phyloP scores from a whole-genome alignment of 2,888 invertebrate species.

The Cheilosia variabilis region DNA sequence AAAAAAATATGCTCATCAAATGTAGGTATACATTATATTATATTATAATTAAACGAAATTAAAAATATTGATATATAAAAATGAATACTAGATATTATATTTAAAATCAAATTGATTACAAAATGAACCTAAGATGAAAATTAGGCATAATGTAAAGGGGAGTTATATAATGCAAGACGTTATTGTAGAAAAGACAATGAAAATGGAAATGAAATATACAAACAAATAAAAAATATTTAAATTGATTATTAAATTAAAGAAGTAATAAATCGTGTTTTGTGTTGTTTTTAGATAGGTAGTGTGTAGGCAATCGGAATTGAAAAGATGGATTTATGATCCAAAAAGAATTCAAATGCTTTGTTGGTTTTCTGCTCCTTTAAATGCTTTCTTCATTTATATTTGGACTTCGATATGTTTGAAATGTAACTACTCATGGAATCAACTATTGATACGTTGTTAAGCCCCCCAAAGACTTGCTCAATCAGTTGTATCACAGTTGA shows the following conservation, averaged over 20 bases:
- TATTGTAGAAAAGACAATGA: slow-evolving; percentile 74
- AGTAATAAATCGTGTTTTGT: slow-evolving; percentile 22
- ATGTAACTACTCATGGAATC: no score
- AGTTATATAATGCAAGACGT: slow-evolving; percentile 52
- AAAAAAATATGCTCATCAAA: slow-evolving; percentile 46
- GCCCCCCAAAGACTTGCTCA: no score
- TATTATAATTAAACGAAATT: slow-evolving; percentile 67
- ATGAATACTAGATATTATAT: slow-evolving; percentile 63
- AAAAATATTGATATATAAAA: slow-evolving; percentile 58
- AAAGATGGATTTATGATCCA: no score
- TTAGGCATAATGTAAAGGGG: slow-evolving; percentile 44
- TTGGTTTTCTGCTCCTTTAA: no score
- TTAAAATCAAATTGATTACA: slow-evolving; percentile 44
- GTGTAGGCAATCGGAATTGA: background rate
- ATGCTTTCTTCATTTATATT: no score
- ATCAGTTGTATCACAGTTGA: no score
- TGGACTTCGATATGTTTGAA: no score
- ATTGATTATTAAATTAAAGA: slow-evolving; percentile 71
- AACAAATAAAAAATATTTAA: slow-evolving; percentile 58
- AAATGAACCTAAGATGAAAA: slow-evolving; percentile 11
- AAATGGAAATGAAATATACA: slow-evolving; percentile 66
- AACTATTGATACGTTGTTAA: no score
- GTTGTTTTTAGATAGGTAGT: slow-evolving; percentile 7
- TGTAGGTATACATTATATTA: slow-evolving; percentile 67
- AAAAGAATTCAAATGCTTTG: no score